Conservation (phyloP, 2,797 vertebrate genomes). For the Danio aesculapii region DNA sequence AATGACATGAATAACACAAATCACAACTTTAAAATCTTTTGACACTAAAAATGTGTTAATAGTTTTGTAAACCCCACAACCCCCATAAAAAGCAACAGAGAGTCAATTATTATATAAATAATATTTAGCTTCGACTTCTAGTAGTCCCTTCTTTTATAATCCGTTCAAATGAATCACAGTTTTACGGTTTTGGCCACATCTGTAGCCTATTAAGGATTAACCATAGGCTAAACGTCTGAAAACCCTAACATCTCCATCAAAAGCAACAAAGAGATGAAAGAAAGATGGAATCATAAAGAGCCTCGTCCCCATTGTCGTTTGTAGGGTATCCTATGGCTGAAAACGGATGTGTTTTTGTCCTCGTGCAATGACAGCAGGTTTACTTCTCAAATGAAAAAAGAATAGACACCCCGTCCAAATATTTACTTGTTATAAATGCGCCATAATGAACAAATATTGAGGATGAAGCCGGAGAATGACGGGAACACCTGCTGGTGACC, state of each 20-base stretch:
- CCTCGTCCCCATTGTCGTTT: background rate
- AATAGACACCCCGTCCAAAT: conserved; percentile 1
- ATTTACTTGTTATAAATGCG: conserved; percentile 21
- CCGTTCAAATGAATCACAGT: background rate
- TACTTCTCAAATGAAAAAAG: conserved; percentile 2
- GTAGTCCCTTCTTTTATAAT: too few relatives aligned
- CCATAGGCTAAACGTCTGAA: background rate
- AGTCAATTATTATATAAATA: background rate
- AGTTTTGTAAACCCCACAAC: background rate
- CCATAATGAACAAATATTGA: conserved; percentile 16
- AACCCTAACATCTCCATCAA: background rate
- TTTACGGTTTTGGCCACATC: background rate
- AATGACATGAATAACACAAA: background rate
- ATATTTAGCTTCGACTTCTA: background rate
- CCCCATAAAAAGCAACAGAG: background rate
- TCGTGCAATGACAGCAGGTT: conserved; percentile 1
- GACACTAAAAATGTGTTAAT: background rate
- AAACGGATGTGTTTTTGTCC: background rate
- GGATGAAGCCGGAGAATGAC: conserved; percentile 2
- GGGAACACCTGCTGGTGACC: conserved; percentile 38
- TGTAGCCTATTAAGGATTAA: background rate
- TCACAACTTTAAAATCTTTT: background rate
- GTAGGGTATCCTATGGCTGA: background rate
- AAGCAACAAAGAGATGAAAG: conserved; percentile 11
- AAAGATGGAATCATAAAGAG: background rate